phyloP scores from a whole-genome alignment of 2,113 vertebrate genomes.

The Microcebus tavaratra region DNA sequence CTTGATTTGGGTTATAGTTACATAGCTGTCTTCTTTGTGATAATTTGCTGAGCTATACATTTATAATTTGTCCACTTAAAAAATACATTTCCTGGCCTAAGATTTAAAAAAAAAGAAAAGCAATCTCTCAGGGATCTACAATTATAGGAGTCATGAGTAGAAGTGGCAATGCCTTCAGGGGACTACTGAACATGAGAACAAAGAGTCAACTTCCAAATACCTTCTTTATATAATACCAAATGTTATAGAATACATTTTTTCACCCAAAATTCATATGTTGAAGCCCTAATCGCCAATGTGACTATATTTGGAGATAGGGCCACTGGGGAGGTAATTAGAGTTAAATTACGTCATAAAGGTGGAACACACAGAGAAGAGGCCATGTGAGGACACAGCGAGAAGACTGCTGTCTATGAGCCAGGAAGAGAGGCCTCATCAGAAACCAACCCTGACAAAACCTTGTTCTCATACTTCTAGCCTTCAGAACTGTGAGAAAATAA shows the following conservation, averaged over 20 bases:
- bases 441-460: not conserved
- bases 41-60: slow-evolving; percentile 11
- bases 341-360: not conserved
- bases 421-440: not conserved
- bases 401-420: not conserved
- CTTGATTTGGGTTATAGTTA: not conserved
- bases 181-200: not conserved
- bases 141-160: not conserved
- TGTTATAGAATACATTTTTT: not conserved
- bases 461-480: not conserved
- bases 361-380: too few relatives aligned
- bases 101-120: not conserved
- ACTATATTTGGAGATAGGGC: not conserved
- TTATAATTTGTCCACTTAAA: slow-evolving; percentile 34
- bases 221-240: not conserved
- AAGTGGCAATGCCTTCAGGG: not conserved
- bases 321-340: not conserved
- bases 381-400: not conserved
- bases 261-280: not conserved
- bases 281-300: not conserved
- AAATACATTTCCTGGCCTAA: not conserved
- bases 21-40: not conserved
- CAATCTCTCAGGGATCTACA: not conserved
- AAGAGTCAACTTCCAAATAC: not conserved
- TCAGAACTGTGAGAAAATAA: not conserved